Evolutionary conservation across 2,113 vertebrate species (phyloP), one percentile per base, ranked within the genome.

Genomic region (Cheirogaleus medius): DNA sequence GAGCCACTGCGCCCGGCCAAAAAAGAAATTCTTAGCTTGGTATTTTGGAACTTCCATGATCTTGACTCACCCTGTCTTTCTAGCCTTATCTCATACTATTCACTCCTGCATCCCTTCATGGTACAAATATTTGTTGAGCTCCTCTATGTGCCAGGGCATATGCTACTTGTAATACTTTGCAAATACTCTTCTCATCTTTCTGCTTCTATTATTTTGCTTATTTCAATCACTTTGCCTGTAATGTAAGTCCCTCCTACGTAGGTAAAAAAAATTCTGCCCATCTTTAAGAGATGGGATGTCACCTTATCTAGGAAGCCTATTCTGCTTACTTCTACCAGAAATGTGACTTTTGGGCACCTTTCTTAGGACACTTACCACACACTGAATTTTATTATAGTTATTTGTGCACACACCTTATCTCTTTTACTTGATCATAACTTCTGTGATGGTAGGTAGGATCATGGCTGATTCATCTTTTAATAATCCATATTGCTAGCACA

Each of bases 281-380:
- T 78, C 74, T 94, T 83, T 91, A 7, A 92, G 47, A 95, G 3
- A 88, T 78, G 37, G 17, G 2, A 29, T 64, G 12, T 94, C 25
- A 89, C 54, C 39, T 94, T 90, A 32, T 76, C 47, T 91, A n/a
- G n/a, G 9, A 95, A 90, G 39, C 4, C 74, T 84, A 87, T 95
- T 94, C 52, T 90, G n/a, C 77, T 92, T 91, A 60, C 42, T 73
- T 96, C 52, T 82, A 60, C 14, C 78, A 94, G 52, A 96, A 81
- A 69, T 87, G 9, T 78, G 5, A 95, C 49, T 93, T 91, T 20
- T 54, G 32, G 47, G 39, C 68, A 39, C 47, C 47, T 87, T 96
- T 73, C 34, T 91, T 85, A 56, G 25, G 25, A 81, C 5, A 71
- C 1, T 87, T 87, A 69, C 10, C 8, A 34, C 54, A 80, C 42